Evolutionary conservation across 1,140 invertebrate genomes (phyloP), one percentile per base, ranked within the genome.

Genomic region (Hyles vespertilio): DNA sequence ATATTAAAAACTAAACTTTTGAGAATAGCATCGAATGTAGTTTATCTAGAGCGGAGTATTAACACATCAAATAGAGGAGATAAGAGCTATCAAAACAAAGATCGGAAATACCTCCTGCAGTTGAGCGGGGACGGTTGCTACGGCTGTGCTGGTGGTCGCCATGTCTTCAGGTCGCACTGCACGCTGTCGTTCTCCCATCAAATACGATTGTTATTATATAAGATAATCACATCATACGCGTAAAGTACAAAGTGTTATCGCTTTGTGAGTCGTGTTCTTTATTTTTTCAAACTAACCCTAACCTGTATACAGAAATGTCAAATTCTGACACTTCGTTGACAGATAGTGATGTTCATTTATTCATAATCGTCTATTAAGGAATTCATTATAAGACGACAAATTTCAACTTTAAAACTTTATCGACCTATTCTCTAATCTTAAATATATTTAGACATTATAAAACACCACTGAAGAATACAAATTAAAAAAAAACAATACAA

Each of bases 101-200:
- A 33, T 32, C 11, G 73, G 66, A 61, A 47, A 72, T 81, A 84
- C 82, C 82, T 86, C 82, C 63, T 82, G 78, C 59, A 79, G 55
- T 59, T 78, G 83, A 43, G 84, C 70, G 10, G 79, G 58, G 50
- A 88, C 80, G 33, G 82, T 85, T 11, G 84, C 70, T 32, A 85
- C 79, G 32, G 85, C 81, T 2, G 84, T 78, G 61, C 84, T 89
- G 33, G 84, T 89, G 22, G 81, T 84, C 49, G 86, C 84, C 84
- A 87, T 87, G 5, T 85, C 81, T 73, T 87, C 77, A 46, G 63
- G 53, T 64, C 62, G 61, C 50, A 74, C 32, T 50, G 51, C 57
- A 46, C 63, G 59, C 51, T 68, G 67, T 49, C 79, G 69, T 53
- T 88, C 83, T 60, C 82, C 85, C 85, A 88, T 87, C 47, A 77